Evolutionary conservation across 2,113 vertebrate species (phyloP), one percentile per base, ranked within the genome.

Genomic region (Ptilorrhoa leucosticta): DNA sequence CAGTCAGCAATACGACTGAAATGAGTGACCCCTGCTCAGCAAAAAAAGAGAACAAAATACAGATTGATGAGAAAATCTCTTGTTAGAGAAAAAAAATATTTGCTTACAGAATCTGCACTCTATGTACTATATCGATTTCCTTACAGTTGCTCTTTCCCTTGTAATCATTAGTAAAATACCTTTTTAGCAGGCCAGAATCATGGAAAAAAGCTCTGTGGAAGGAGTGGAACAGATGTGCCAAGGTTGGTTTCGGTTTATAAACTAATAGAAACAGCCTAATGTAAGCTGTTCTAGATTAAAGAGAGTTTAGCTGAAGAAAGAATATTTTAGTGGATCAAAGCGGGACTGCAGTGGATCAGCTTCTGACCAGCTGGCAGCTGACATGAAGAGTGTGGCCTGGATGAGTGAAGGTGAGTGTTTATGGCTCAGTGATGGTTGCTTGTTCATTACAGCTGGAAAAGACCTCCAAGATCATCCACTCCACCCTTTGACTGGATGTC

Each of bases 31-130:
- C 10, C 1, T 6, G 51, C 57, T 54, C 68, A 89, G 64, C 27
- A 83, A 68, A 70, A 77, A 28, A 50, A 58, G 7, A 85, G 27
- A 83, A 56, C 0, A 71, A 83, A 91, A 69, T 28, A 65, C 20
- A 87, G 48, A 71, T 2, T 57, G 37, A 91, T 69, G 45, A 81
- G 73, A 95, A 83, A 91, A 93, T 71, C 23, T 87, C 57, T 71
- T 87, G 44, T 51, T 76, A 48, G 60, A 89, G 60, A 83, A 94
- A 72, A 90, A 13, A 1, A 64, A 14, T 19, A 57, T 64, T 78
- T 90, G 13, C 31, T 93, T 87, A 47, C 18, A 89, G 56, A 91
- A 93, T 72, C 31, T 69, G 33, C 18, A 44, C 39, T 14, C 65
- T 73, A n/a, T 28, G 14, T 37, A 31, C 31, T 37, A 1, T 66